Percentiles rank a stretch among this genome's conserved stretches.
These are phyloP conservation scores for Erynnis tages DNA, from an alignment of 2,888 invertebrate species.

Conservation along the genomic window DNA sequence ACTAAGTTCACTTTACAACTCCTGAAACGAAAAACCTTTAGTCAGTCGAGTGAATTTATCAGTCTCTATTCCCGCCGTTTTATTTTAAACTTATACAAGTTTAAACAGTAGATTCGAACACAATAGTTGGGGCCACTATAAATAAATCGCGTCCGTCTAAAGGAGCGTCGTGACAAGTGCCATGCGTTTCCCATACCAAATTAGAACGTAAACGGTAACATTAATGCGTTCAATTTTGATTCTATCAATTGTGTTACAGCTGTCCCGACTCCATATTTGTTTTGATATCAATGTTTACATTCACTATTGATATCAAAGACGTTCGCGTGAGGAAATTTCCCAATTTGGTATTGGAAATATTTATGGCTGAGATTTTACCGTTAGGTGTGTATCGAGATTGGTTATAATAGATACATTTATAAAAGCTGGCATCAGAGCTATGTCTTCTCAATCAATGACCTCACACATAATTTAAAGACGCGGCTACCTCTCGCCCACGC, in stretches of 20 bases:
- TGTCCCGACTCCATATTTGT: constrained; percentile 26
- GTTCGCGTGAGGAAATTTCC: constrained; percentile 35
- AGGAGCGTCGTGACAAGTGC: constrained; percentile 57
- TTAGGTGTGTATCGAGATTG: constrained; percentile 41
- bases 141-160: constrained; percentile 52
- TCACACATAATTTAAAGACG: constrained; percentile 64
- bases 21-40: constrained; percentile 34
- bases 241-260: constrained; percentile 37
- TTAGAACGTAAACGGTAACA: constrained; percentile 67
- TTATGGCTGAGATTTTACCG: constrained; percentile 40
- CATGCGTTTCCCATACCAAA: constrained; percentile 64
- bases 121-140: constrained; percentile 52
- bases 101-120: constrained; percentile 35
- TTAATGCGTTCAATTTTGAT: constrained; percentile 47
- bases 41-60: background rate
- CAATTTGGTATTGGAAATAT: constrained; percentile 34
- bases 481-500: constrained; percentile 69
- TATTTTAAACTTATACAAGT: constrained; percentile 30
- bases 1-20: constrained; percentile 45
- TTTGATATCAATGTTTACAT: constrained; percentile 40
- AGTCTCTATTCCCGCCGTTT: constrained; percentile 9
- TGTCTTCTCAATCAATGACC: constrained; percentile 71
- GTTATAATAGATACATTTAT: constrained; percentile 24
- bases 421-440: constrained; percentile 37
- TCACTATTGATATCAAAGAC: constrained; percentile 40